phyloP scores from a whole-genome alignment of 2,888 invertebrate genomes.

The Thecophora atra region DNA sequence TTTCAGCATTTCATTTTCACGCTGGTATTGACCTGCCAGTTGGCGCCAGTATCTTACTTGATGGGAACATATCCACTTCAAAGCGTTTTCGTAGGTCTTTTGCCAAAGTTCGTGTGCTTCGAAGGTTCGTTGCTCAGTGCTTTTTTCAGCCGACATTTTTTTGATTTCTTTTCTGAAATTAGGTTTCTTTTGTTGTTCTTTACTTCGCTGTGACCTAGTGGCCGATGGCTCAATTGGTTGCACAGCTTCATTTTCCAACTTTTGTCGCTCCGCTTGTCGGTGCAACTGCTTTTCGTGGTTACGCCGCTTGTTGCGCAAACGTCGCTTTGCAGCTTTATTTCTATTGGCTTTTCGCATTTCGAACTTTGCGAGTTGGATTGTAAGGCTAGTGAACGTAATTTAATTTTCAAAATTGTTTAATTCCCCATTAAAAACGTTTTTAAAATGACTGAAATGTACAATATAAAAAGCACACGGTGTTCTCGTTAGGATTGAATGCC shows the following conservation, averaged over 20 bases:
- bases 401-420: no score
- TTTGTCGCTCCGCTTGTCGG: constrained; percentile 2
- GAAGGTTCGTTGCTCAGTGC: background rate
- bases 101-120: constrained; percentile 11
- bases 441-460: no score
- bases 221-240: background rate
- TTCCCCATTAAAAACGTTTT: no score
- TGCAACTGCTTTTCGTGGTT: constrained; percentile 11
- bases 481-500: no score
- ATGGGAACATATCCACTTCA: constrained; percentile 4
- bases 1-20: constrained; percentile 23
- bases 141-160: background rate
- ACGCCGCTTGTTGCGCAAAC: constrained; percentile 20
- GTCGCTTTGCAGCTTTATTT: constrained; percentile 19
- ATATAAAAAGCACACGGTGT: no score
- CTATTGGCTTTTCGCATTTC: constrained; percentile 9
- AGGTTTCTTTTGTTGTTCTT: background rate
- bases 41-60: constrained; percentile 26
- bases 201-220: background rate
- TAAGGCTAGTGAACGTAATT: background rate
- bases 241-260: background rate
- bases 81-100: constrained; percentile 20
- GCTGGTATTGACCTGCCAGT: background rate
- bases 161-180: background rate
- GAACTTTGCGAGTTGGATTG: background rate